Conservation (phyloP, 2,797 vertebrate genomes). For the Atherinosoma microstoma region DNA sequence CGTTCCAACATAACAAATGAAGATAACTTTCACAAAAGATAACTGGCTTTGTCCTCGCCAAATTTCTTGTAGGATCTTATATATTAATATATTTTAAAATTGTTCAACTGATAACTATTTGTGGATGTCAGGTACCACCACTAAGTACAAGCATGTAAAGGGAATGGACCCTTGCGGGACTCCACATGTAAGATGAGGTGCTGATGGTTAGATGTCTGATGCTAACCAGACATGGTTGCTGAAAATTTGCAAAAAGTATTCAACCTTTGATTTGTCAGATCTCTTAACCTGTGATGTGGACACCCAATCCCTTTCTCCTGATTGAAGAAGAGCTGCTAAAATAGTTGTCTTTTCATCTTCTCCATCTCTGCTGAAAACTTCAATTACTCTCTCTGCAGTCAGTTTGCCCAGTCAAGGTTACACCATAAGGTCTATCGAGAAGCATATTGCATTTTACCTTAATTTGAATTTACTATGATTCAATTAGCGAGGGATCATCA, state of each 20-base stretch:
- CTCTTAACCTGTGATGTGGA: neutral
- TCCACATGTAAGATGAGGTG: too few species aligned
- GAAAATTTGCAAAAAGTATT: neutral
- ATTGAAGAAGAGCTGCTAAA: neutral
- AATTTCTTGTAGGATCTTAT: too few species aligned
- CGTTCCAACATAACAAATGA: too few species aligned
- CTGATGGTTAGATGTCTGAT: neutral
- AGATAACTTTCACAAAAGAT: too few species aligned
- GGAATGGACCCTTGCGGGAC: too few species aligned
- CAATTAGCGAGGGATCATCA: neutral
- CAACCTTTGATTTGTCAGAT: neutral
- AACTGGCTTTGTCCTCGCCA: too few species aligned
- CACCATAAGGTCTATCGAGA: neutral
- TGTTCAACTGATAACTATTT: too few species aligned
- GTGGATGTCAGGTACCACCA: too few species aligned
- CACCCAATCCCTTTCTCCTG: neutral
- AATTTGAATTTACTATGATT: neutral
- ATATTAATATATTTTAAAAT: too few species aligned
- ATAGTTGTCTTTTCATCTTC: neutral
- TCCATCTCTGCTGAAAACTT: neutral
- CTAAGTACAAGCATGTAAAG: too few species aligned
- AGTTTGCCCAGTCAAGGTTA: neutral
- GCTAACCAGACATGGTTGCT: neutral
- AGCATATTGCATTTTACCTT: neutral
- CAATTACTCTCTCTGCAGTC: neutral